phyloP scores from a whole-genome alignment of 2,888 invertebrate species.

The Isoperla grammatica region DNA sequence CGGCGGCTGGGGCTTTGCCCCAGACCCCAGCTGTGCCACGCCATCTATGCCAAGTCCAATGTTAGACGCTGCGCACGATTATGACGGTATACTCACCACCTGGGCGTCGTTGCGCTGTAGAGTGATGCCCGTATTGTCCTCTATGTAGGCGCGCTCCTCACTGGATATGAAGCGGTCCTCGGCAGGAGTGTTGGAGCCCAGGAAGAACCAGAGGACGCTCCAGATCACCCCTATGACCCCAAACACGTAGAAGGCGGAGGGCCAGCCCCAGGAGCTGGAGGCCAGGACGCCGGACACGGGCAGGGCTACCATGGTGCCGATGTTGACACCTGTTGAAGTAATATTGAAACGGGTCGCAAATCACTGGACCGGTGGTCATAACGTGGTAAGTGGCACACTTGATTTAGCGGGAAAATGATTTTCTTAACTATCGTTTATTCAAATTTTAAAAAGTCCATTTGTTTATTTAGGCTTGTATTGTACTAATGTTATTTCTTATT shows the following conservation, averaged over 20 bases:
- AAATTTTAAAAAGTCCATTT: too few relatives aligned
- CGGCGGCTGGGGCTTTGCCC: too few relatives aligned
- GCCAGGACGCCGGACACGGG: constrained; percentile 67
- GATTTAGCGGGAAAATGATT: too few relatives aligned
- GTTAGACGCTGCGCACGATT: too few relatives aligned
- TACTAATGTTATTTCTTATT: too few relatives aligned
- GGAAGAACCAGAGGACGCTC: constrained; percentile 50
- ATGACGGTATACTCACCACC: neutral
- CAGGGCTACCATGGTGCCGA: constrained; percentile 72
- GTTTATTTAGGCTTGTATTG: too few relatives aligned
- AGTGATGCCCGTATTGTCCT: constrained; percentile 48
- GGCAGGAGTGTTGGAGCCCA: constrained; percentile 61
- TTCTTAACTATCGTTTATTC: too few relatives aligned
- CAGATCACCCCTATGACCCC: constrained; percentile 59
- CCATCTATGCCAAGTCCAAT: too few relatives aligned
- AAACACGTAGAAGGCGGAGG: constrained; percentile 68
- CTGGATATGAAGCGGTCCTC: constrained; percentile 52
- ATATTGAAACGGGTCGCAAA: too few relatives aligned
- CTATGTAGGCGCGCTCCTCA: constrained; percentile 60
- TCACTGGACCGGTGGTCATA: too few relatives aligned
- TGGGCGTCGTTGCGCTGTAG: neutral
- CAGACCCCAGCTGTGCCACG: too few relatives aligned
- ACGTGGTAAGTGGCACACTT: too few relatives aligned
- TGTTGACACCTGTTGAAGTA: constrained; percentile 66
- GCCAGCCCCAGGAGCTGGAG: constrained; percentile 66